Conservation (phyloP, 2,888 invertebrate species). For the Drosophila peninsularis region DNA sequence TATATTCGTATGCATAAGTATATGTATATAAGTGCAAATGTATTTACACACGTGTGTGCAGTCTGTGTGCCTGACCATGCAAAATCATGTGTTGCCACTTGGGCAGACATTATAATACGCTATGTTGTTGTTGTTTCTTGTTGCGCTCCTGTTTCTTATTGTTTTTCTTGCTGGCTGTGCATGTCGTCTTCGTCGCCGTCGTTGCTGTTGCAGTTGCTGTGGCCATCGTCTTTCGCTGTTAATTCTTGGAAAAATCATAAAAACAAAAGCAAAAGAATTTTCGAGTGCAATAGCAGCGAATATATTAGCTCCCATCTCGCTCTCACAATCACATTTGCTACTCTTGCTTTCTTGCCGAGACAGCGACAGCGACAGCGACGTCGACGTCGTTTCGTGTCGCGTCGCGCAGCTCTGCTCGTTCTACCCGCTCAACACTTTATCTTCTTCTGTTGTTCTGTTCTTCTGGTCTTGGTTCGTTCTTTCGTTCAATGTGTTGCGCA, state of each 20-base stretch:
- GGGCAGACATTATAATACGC: slow-evolving; percentile 38
- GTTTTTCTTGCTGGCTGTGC: slow-evolving; percentile 60
- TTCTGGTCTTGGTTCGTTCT: slow-evolving; percentile 42
- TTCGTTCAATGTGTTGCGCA: slow-evolving; percentile 46
- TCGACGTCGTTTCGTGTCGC: slow-evolving; percentile 2
- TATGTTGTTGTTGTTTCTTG: slow-evolving; percentile 33
- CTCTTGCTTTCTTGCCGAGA: slow-evolving; percentile 63
- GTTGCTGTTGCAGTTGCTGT: slow-evolving; percentile 26
- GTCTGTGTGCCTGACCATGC: slow-evolving; percentile 43
- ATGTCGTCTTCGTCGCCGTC: slow-evolving; percentile 43
- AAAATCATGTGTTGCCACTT: slow-evolving; percentile 55
- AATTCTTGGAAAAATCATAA: slow-evolving; percentile 77
- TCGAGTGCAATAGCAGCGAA: slow-evolving; percentile 73
- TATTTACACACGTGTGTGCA: slow-evolving; percentile 47
- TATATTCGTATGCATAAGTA: background rate
- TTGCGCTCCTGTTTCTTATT: slow-evolving; percentile 66
- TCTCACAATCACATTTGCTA: slow-evolving; percentile 62
- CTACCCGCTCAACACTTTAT: slow-evolving; percentile 70
- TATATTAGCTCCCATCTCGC: slow-evolving; percentile 63
- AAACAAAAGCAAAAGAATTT: slow-evolving; percentile 79
- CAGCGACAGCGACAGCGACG: slow-evolving; percentile 19
- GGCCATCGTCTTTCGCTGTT: slow-evolving; percentile 56
- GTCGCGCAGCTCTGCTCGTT: slow-evolving; percentile 35
- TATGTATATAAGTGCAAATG: background rate
- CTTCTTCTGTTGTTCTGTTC: slow-evolving; percentile 36